These are phyloP conservation scores for Chamaea fasciata DNA, from an alignment of 2,113 vertebrate species.

Conservation along the genomic window DNA sequence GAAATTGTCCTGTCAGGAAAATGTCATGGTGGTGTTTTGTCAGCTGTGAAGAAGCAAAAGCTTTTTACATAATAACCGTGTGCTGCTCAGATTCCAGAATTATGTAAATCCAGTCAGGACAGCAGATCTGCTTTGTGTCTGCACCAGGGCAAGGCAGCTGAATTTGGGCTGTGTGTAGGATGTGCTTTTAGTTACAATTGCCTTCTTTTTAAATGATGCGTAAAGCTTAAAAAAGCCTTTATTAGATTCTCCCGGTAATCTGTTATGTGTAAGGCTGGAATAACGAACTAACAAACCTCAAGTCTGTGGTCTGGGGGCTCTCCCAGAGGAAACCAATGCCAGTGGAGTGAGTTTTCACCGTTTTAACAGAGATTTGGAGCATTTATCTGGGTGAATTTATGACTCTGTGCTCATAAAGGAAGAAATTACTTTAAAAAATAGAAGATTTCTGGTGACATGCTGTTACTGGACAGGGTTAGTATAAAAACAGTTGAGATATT, in stretches of 20 bases:
- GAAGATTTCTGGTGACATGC: not conserved
- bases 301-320: not conserved
- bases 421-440: not conserved
- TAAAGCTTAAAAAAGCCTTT: conserved; percentile 26
- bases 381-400: not conserved
- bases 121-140: not conserved
- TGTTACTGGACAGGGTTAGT: not conserved
- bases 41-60: conserved; percentile 52
- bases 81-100: not conserved
- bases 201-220: not conserved
- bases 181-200: conserved; percentile 34
- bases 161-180: not conserved
- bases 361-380: not conserved
- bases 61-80: conserved; percentile 27
- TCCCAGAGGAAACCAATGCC: not conserved
- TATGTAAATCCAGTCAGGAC: not conserved
- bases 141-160: not conserved
- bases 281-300: not conserved
- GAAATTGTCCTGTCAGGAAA: conserved; percentile 63
- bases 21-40: conserved; percentile 37
- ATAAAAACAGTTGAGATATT: not conserved
- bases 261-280: accelerated
- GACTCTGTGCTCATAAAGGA: not conserved
- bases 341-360: not conserved
- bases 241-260: not conserved